Evolutionary conservation across 2,113 vertebrate species (phyloP).

Genomic region (Pycnonotus jocosus): DNA sequence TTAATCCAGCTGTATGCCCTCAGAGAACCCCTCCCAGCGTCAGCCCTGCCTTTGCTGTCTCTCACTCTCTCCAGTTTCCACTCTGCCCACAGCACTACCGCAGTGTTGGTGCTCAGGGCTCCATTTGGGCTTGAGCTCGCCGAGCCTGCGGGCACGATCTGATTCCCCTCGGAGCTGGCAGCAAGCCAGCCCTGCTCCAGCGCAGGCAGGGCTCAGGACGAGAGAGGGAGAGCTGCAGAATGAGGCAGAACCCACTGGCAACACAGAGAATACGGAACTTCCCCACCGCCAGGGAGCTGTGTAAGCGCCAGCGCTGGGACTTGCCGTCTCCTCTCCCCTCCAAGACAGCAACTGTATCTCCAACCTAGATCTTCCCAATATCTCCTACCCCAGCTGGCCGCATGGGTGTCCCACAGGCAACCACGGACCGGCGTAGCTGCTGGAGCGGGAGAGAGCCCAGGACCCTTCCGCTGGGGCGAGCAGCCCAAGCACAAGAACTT

Average conservation of each 20-base stretch:
- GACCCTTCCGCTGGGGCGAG: background rate
- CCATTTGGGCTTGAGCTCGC: background rate
- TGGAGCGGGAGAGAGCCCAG: background rate
- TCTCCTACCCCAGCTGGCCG: background rate
- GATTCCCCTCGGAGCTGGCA: background rate
- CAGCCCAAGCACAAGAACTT: background rate
- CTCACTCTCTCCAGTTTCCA: background rate
- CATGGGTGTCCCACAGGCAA: background rate
- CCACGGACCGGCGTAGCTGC: background rate
- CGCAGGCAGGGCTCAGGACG: background rate
- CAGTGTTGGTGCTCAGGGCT: fast-evolving
- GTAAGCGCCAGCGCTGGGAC: background rate
- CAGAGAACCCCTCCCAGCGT: background rate
- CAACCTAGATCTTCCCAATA: background rate
- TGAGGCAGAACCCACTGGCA: background rate
- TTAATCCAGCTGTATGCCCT: background rate
- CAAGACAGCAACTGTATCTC: background rate
- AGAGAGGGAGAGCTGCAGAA: background rate
- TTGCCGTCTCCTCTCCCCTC: background rate
- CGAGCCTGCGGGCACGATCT: background rate
- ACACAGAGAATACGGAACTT: background rate
- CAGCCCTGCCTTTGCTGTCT: background rate
- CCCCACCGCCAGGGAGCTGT: background rate
- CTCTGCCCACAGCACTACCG: fast-evolving
- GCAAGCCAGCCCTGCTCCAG: background rate